Evolutionary conservation across 2,888 invertebrate genomes (phyloP).

Genomic region (Leptopilina drosophilae): DNA sequence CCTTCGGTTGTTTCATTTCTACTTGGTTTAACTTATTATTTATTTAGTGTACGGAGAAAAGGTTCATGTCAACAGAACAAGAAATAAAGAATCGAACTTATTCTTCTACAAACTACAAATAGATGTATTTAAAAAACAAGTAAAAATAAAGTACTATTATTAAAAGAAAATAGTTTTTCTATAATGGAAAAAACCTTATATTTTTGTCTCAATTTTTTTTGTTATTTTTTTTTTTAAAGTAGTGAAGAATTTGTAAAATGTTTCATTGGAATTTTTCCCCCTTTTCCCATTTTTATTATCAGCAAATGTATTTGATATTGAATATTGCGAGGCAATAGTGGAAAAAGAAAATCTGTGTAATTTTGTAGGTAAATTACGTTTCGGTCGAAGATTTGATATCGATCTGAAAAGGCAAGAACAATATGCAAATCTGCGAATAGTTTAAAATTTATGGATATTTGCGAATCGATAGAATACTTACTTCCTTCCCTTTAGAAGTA

Average conservation of each 20-base stretch:
- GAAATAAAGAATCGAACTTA: no score
- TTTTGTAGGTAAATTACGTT: background rate
- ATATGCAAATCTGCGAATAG: conserved; percentile 27
- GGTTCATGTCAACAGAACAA: background rate
- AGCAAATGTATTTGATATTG: no score
- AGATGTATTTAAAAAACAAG: no score
- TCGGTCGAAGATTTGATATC: conserved; percentile 34
- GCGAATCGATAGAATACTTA: conserved; percentile 18
- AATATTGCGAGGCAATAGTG: background rate
- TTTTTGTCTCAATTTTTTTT: no score
- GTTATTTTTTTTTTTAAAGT: no score
- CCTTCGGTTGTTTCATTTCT: background rate
- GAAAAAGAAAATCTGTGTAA: conserved; percentile 8
- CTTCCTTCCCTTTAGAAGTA: conserved; percentile 19
- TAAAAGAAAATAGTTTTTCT: no score
- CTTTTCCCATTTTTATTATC: no score
- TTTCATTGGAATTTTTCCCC: background rate
- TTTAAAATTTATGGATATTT: conserved; percentile 27
- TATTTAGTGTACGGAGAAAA: no score
- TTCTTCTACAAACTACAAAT: no score
- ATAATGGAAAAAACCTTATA: no score
- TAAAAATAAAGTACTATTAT: no score
- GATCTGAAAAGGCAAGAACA: background rate
- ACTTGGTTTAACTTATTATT: background rate
- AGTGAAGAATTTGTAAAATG: no score